A percentile compares a stretch with the other conserved stretches of the same genome.
Conservation (phyloP, 2,888 invertebrate genomes). For the Lysandra coridon region DNA sequence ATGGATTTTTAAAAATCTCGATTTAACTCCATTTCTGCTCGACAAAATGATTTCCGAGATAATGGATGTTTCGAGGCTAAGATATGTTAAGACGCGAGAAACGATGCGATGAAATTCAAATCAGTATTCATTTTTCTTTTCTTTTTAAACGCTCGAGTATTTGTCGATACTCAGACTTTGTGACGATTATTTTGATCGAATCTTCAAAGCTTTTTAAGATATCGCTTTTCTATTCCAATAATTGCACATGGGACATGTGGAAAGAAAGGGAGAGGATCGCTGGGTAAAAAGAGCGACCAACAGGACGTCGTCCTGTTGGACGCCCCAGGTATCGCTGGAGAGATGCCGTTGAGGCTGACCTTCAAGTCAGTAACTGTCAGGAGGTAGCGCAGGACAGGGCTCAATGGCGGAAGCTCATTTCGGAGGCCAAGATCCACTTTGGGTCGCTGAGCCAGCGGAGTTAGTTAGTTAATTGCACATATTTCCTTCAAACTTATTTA, state of each 20-base stretch:
- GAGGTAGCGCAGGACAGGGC: no score
- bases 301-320: no score
- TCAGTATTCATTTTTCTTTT: slow-evolving; percentile 8
- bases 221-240: neutral
- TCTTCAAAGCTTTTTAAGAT: neutral
- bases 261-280: no score
- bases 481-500: neutral
- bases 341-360: no score
- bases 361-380: no score
- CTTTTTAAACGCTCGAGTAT: neutral
- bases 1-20: slow-evolving; percentile 8
- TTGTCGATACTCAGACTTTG: neutral
- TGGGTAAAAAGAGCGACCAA: no score
- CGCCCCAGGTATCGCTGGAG: no score
- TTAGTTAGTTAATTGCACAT: neutral
- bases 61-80: slow-evolving; percentile 18
- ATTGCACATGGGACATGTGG: neutral
- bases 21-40: neutral
- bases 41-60: slow-evolving; percentile 4
- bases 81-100: neutral
- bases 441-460: no score
- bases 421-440: no score
- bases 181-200: neutral
- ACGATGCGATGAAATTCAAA: neutral
- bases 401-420: no score